phyloP scores from a whole-genome alignment of 2,113 vertebrate genomes.

The Dolichotis patagonum region DNA sequence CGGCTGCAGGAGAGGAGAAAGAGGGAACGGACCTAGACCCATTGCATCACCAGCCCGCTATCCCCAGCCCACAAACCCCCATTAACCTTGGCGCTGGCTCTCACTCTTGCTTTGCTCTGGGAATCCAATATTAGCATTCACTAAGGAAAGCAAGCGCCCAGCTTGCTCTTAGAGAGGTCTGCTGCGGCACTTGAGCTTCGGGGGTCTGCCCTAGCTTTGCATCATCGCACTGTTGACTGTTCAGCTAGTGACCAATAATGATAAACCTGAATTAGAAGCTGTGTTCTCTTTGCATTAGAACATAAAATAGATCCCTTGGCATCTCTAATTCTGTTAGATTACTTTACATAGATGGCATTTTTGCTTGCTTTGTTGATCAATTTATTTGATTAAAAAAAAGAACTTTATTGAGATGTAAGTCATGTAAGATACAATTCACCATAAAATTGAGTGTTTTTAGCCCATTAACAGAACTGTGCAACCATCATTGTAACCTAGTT shows the following conservation, averaged over 20 bases:
- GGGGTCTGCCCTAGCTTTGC: neutral
- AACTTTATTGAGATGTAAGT: neutral
- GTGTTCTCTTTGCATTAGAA: constrained; percentile 17
- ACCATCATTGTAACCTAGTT: neutral
- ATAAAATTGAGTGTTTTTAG: neutral
- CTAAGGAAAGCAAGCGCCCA: neutral
- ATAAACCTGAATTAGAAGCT: neutral
- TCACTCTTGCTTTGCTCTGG: neutral
- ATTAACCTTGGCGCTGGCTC: neutral
- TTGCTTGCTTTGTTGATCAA: neutral
- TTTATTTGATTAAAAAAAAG: neutral
- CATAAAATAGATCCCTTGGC: neutral
- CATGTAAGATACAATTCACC: neutral
- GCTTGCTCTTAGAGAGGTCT: neutral
- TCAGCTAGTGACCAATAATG: neutral
- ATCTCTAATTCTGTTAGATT: neutral
- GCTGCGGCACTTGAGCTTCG: neutral
- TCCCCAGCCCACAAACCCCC: too few relatives aligned
- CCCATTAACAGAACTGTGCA: neutral
- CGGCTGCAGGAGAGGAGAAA: neutral
- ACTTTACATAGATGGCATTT: neutral
- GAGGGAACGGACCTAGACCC: neutral
- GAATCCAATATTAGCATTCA: neutral
- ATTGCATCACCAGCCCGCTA: too few relatives aligned
- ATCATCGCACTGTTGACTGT: neutral